These are phyloP conservation scores for Spodoptera picta DNA, from an alignment of 2,888 invertebrate species.

Conservation along the genomic window DNA sequence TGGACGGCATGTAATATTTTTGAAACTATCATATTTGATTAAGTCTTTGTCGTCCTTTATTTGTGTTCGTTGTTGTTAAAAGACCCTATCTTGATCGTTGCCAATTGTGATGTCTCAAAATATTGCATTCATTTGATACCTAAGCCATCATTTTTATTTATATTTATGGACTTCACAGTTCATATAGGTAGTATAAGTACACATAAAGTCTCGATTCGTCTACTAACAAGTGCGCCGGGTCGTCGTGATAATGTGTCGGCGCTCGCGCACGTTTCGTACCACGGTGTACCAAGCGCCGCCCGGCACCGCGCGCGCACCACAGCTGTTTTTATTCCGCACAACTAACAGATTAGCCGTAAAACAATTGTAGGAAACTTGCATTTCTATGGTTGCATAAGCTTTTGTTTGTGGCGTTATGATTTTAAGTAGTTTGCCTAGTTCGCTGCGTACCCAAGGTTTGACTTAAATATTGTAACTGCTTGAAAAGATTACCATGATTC, in stretches of 20 bases:
- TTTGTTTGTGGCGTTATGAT: slow-evolving; percentile 37
- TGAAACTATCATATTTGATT: too few relatives aligned
- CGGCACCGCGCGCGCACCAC: slow-evolving; percentile 68
- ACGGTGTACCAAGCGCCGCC: slow-evolving; percentile 78
- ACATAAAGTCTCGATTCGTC: slow-evolving; percentile 39
- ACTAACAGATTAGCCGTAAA: slow-evolving; percentile 63
- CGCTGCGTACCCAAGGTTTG: slow-evolving; percentile 25
- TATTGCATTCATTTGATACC: too few relatives aligned
- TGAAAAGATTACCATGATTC: too few relatives aligned
- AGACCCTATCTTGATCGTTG: too few relatives aligned
- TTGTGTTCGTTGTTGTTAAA: too few relatives aligned
- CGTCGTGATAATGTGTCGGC: slow-evolving; percentile 56
- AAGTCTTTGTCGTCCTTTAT: too few relatives aligned
- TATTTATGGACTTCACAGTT: too few relatives aligned
- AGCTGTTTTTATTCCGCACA: slow-evolving; percentile 70
- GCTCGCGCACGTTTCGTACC: slow-evolving; percentile 64
- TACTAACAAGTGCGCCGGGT: slow-evolving; percentile 51
- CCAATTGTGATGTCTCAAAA: too few relatives aligned
- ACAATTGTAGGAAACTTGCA: slow-evolving; percentile 66
- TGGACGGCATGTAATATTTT: slow-evolving; percentile 6
- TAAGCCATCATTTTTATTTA: too few relatives aligned
- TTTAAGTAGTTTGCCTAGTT: slow-evolving; percentile 31
- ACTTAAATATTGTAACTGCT: slow-evolving; percentile 18
- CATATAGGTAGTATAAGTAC: background rate
- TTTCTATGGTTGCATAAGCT: slow-evolving; percentile 52